phyloP scores from a whole-genome alignment of 2,888 invertebrate species.

The Diaprepes abbreviatus region DNA sequence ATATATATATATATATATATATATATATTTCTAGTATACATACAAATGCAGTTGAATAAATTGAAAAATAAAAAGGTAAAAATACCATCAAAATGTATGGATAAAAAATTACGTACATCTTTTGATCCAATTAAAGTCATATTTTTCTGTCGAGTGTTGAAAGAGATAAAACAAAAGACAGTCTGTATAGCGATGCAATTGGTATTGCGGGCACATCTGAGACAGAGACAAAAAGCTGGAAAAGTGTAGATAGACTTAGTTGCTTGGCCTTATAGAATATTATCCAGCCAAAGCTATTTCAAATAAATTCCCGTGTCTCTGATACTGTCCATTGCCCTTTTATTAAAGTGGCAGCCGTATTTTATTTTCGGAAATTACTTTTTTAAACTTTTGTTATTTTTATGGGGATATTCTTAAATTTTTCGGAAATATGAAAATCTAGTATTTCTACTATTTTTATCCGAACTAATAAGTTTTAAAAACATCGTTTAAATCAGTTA shows the following conservation, averaged over 20 bases:
- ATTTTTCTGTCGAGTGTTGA: not conserved
- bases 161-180: slow-evolving; percentile 15
- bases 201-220: slow-evolving; percentile 39
- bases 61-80: too few species aligned
- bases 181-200: slow-evolving; percentile 24
- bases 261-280: slow-evolving; percentile 44
- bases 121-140: too few species aligned
- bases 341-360: slow-evolving; percentile 24
- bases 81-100: too few species aligned
- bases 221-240: slow-evolving; percentile 39
- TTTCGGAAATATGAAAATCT: too few species aligned
- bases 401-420: not conserved
- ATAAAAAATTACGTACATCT: too few species aligned
- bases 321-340: slow-evolving; percentile 41
- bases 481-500: too few species aligned
- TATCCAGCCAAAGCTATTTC: slow-evolving; percentile 40
- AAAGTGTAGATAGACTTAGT: slow-evolving; percentile 42
- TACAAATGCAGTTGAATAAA: too few species aligned
- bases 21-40: too few species aligned
- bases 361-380: slow-evolving; percentile 43
- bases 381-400: slow-evolving; percentile 23
- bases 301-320: slow-evolving; percentile 41
- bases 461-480: too few species aligned
- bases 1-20: too few species aligned
- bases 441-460: too few species aligned